Percentiles rank a stretch among this genome's conserved stretches.
These are phyloP conservation scores for Neolamprologus sp. DNA, from an alignment of 2,113 vertebrate species.

Conservation along the genomic window DNA sequence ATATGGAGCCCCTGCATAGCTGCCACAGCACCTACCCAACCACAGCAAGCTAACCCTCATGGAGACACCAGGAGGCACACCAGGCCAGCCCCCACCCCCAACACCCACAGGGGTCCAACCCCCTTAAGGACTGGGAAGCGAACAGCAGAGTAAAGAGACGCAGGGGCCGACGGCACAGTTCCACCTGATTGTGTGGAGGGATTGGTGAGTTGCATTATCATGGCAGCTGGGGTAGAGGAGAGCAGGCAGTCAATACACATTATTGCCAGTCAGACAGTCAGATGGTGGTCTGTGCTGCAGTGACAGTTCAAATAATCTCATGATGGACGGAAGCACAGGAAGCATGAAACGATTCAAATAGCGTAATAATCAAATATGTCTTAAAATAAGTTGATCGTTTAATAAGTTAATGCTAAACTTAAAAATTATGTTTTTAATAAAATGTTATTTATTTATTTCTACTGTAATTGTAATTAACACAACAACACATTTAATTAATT, in stretches of 20 bases:
- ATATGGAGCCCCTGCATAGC: neutral
- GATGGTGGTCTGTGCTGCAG: neutral
- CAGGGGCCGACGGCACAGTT: neutral
- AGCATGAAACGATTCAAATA: neutral
- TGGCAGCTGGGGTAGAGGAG: neutral
- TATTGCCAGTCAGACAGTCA: neutral
- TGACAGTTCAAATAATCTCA: neutral
- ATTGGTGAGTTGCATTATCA: neutral
- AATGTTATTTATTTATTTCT: neutral
- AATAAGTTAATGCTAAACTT: neutral
- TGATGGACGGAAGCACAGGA: neutral
- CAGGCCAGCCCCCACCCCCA: neutral
- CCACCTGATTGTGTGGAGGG: neutral
- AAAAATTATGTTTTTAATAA: neutral
- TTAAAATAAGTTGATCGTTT: neutral
- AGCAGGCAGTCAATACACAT: neutral
- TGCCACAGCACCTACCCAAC: neutral
- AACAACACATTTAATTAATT: neutral
- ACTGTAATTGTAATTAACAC: neutral
- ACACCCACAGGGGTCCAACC: neutral
- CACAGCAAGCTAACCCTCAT: neutral
- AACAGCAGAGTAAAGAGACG: neutral
- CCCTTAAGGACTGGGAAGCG: rapidly evolving
- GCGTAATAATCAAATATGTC: neutral
- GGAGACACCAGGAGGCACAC: neutral